Evolutionary conservation across 2,113 vertebrate genomes (phyloP).

Genomic region (Nettapus auritus): DNA sequence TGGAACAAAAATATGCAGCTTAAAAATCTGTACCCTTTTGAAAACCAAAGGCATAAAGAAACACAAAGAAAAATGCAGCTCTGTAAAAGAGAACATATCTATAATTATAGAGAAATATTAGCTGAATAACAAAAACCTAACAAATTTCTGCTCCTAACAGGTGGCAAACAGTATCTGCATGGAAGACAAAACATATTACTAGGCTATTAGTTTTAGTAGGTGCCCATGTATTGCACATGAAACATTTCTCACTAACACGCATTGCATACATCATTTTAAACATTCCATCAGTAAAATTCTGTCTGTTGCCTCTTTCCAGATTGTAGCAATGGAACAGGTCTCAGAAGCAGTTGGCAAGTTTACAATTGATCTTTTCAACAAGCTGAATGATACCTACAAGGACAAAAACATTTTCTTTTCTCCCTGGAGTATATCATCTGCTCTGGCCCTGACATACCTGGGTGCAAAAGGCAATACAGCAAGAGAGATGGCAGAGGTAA

Average conservation of each 20-base stretch:
- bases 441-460: constrained; percentile 85
- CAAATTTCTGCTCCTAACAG: not conserved
- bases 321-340: constrained; percentile 79
- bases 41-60: not conserved
- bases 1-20: not conserved
- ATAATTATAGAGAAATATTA: not conserved
- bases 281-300: not conserved
- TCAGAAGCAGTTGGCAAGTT: constrained; percentile 81
- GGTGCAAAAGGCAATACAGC: constrained; percentile 85
- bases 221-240: not conserved
- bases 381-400: constrained; percentile 67
- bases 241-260: not conserved
- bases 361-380: constrained; percentile 82
- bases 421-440: constrained; percentile 87
- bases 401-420: constrained; percentile 85
- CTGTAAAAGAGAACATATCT: not conserved
- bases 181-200: not conserved
- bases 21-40: not conserved
- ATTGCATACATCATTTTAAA: not conserved
- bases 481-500: constrained; percentile 86
- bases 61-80: not conserved
- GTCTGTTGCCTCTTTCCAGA: constrained; percentile 16
- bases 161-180: not conserved
- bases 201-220: not conserved
- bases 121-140: not conserved